Evolutionary conservation across 2,888 invertebrate genomes (phyloP), one percentile per base, ranked within the genome.

Genomic region (Ischnura elegans): DNA sequence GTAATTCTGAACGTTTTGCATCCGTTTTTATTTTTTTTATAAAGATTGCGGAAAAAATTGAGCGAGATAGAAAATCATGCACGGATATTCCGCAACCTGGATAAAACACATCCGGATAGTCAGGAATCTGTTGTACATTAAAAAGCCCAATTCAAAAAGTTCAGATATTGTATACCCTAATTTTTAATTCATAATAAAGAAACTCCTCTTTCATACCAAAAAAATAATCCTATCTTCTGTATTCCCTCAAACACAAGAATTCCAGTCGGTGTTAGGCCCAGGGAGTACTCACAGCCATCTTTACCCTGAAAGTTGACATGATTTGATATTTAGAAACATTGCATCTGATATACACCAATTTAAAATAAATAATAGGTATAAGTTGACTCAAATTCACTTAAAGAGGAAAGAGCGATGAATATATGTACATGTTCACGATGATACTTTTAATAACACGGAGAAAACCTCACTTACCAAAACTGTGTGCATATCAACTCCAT

Each of bases 401-500:
- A n/a, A n/a, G 3, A 61, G 61, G 8, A 61, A 61, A 61, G n/a
- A 61, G 6, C n/a, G 51, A 51, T 13, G 51, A 51, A 51, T 51
- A 10, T 1, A 51, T 51, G 0, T 19, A 51, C 13, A 19, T 5
- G 4, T 51, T 51, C 19, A 19, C 47, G 13, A 55, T 10, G 61
- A 61, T 6, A 6, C 25, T 25, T 51, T 61, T 6, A 21, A 61
- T 25, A n/a, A 61, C 25, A 61, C 61, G n/a, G 25, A 61, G 25
- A 25, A 61, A 4, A 21, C n/a, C 8, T 61, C 90, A 95, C 96
- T 95, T 96, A 97, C 97, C 95, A 99, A 96, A 87, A 99, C 99
- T 94, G 98, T 98, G 96, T 99, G 99, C 98, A 99, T 99, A 95
- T 99, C 99, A 93, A 99, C 99, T 94, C 99, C 99, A 96, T 99